These are phyloP conservation scores for Aurelia aurita complex sp. Pacific DNA, from an alignment of 30 jellyfish, hydroid and myxozoan species.

Conservation along the genomic window DNA sequence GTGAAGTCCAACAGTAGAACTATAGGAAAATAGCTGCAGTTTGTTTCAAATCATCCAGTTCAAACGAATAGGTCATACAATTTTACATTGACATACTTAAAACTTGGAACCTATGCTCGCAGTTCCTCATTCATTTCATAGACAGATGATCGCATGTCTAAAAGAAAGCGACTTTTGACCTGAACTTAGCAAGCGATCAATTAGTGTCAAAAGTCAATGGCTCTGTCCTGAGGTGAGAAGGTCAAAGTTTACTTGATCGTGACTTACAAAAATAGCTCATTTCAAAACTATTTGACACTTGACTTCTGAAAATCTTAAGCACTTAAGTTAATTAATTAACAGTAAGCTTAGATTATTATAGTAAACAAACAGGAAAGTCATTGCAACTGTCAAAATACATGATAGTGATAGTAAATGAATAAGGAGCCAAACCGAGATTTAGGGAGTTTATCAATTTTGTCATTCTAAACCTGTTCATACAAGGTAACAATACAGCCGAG, in stretches of 20 bases:
- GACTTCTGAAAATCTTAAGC: neutral
- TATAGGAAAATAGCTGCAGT: neutral
- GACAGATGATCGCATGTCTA: neutral
- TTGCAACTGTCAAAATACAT: too few relatives aligned
- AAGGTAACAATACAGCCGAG: too few relatives aligned
- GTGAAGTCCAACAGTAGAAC: too few relatives aligned
- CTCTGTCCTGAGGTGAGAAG: conserved; percentile 37
- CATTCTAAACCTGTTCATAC: too few relatives aligned
- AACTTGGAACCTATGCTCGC: neutral
- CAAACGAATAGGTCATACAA: too few relatives aligned
- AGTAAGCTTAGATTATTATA: neutral
- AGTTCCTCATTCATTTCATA: neutral
- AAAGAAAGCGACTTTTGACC: conserved; percentile 31
- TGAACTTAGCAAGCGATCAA: neutral
- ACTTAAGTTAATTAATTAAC: neutral
- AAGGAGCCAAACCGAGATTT: too few relatives aligned
- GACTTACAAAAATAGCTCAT: neutral
- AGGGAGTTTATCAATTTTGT: too few relatives aligned
- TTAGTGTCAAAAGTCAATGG: conserved; percentile 11
- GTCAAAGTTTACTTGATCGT: conserved; percentile 24
- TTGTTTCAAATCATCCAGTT: neutral
- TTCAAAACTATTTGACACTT: conserved; percentile 9
- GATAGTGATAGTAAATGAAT: too few relatives aligned
- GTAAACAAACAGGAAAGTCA: too few relatives aligned
- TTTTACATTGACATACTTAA: neutral